A percentile compares a stretch with the other conserved stretches of the same genome.
These are phyloP conservation scores for Abscondita cerata DNA, from an alignment of 2,888 invertebrate species.

Conservation along the genomic window DNA sequence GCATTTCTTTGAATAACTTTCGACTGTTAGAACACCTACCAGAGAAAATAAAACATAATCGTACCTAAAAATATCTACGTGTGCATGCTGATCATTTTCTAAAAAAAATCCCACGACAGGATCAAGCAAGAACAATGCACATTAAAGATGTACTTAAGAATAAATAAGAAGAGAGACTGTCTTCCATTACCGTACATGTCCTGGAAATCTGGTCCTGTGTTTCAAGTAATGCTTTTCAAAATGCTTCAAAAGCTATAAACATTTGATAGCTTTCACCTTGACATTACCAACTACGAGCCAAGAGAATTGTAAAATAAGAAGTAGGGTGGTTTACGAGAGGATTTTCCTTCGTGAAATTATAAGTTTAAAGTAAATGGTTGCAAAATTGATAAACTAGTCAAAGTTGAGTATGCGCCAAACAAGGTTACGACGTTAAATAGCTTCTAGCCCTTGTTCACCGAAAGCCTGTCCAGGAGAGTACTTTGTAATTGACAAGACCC, in stretches of 20 bases:
- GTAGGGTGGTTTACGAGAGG: no score
- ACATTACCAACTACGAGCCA: no score
- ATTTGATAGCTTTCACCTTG: no score
- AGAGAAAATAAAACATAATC: not conserved
- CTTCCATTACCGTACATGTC: not conserved
- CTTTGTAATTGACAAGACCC: no score
- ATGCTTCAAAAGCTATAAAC: not conserved
- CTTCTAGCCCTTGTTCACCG: no score
- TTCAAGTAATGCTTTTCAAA: not conserved
- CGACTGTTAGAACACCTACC: not conserved
- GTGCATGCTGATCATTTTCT: not conserved
- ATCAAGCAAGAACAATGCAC: not conserved
- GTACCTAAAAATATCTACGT: not conserved
- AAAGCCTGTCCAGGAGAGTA: no score
- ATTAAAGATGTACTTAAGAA: not conserved
- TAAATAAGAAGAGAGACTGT: not conserved
- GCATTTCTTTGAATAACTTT: constrained; percentile 2
- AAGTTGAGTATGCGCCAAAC: no score
- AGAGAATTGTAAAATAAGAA: no score
- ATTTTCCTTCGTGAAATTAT: no score
- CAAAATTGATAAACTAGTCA: no score
- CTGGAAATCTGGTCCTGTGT: not conserved
- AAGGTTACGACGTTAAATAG: no score
- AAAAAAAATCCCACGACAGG: not conserved
- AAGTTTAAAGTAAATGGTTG: no score